phyloP scores from a whole-genome alignment of 2,797 vertebrate species.

The Cyclura pinguis region DNA sequence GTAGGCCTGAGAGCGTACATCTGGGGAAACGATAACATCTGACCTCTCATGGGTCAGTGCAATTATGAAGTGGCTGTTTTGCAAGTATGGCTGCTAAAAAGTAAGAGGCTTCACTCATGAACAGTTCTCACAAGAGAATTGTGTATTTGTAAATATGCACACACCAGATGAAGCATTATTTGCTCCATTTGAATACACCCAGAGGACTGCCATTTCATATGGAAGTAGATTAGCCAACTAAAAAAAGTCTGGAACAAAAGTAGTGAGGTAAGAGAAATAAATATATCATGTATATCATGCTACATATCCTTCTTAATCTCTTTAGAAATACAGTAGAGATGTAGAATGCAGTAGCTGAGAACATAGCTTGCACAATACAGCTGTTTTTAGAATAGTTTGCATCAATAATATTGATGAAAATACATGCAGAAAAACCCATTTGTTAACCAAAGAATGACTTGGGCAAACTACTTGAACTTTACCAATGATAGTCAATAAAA shows the following conservation, averaged over 20 bases:
- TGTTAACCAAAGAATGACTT: neutral
- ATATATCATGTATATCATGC: neutral
- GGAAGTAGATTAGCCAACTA: neutral
- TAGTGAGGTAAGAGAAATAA: neutral
- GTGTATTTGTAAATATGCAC: neutral
- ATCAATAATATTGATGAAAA: neutral
- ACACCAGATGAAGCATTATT: neutral
- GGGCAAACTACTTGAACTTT: neutral
- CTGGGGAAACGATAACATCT: too few species aligned
- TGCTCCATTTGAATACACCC: neutral
- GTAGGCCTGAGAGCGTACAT: neutral
- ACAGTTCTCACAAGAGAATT: neutral
- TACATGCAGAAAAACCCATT: neutral
- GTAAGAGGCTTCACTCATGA: neutral
- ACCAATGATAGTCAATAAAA: constrained; percentile 7
- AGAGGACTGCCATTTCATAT: neutral
- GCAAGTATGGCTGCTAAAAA: too few species aligned
- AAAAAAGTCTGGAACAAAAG: neutral
- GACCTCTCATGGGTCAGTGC: neutral
- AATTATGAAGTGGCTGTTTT: neutral
- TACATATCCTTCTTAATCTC: neutral
- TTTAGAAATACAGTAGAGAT: neutral
- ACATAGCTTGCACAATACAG: neutral
- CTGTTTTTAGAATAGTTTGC: neutral
- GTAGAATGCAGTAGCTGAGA: neutral